Conservation (phyloP, 2,113 vertebrate species). For the Saccopteryx bilineata region DNA sequence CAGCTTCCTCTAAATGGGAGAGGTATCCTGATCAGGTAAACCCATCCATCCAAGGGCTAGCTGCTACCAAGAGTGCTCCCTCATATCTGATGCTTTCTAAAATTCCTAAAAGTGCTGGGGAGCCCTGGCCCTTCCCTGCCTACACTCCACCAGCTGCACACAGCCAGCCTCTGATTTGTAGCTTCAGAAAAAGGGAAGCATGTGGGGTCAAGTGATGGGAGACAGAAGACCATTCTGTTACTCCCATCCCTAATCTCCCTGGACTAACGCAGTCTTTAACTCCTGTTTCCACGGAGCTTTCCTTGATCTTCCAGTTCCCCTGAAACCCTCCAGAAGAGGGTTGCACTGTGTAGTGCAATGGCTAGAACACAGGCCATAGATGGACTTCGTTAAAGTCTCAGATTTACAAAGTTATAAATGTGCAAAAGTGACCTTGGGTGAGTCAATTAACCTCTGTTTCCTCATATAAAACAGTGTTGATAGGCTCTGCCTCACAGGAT, state of each 20-base stretch:
- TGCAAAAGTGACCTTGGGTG: neutral
- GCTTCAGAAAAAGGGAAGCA: neutral
- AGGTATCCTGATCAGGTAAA: neutral
- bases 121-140: neutral
- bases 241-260: neutral
- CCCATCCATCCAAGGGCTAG: neutral
- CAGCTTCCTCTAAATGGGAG: neutral
- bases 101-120: neutral
- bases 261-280: neutral
- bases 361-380: neutral
- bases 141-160: neutral
- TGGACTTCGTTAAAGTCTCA: slow-evolving; percentile 3
- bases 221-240: neutral
- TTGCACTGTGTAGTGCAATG: neutral
- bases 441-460: slow-evolving; percentile 26
- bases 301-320: neutral
- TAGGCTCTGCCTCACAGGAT: neutral
- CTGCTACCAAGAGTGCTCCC: neutral
- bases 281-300: neutral
- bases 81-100: slow-evolving; percentile 3
- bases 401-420: neutral
- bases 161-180: neutral
- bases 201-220: neutral
- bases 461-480: slow-evolving; percentile 2
- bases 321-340: neutral